Evolutionary conservation across 1,140 invertebrate species (phyloP), one percentile per base, ranked within the genome.

Genomic region (Bombus vancouverensis): DNA sequence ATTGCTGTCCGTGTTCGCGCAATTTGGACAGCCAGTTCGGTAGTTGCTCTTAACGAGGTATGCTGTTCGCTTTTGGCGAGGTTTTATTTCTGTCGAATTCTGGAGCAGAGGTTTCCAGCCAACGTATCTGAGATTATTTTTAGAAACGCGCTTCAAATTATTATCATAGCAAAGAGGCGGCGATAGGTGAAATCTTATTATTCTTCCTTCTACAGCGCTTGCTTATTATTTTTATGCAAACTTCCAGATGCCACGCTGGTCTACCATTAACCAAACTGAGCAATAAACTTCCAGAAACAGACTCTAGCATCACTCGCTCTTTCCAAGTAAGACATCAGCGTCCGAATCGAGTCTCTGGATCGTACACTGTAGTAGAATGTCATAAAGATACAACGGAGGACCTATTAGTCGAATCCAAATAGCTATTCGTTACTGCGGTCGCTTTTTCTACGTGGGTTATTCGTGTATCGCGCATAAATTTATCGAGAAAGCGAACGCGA

Each of bases 11-110:
- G 59, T 65, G 39, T 65, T 22, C 37, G 37, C 25, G 18, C 59
- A 39, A 44, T 65, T 47, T 32, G 39, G 15, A 47, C 42, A 44
- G n/a, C 9, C 10, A n/a, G 39, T 42, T 77, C 32, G n/a, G 39
- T 32, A 62, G 75, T 42, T 22, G 34, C 57, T 44, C 62, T 79
- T 79, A 79, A 79, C 76, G 76, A 79, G 62, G 18, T 15, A 39
- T 57, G 32, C 22, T 62, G 59, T 62, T 62, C 59, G 28, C 59
- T 62, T 62, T 62, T n/a, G 59, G 59, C 59, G 59, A 34, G 8
- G 39, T 25, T n/a, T 53, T 47, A 13, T 47, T 32, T 9, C n/a
- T 25, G 22, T 37, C 28, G 70, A 42, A 73, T 73, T 42, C 39
- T 73, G 39, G 39, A 42, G 71, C 37, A 57, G 47, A 22, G 15